These are phyloP conservation scores for Nemotelus nigrinus DNA, from an alignment of 2,888 invertebrate genomes.

Conservation along the genomic window DNA sequence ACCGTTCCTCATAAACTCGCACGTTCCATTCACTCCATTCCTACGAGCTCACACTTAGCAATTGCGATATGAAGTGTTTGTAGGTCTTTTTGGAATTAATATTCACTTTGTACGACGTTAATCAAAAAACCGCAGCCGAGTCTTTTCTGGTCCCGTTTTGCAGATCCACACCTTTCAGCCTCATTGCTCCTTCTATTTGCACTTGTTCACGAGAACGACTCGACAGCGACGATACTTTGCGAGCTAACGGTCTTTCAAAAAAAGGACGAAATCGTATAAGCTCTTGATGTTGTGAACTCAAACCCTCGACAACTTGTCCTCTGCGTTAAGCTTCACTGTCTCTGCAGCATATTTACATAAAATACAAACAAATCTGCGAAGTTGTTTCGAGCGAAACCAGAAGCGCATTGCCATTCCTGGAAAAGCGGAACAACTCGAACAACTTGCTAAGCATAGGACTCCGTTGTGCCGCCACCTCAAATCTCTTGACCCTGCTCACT, in stretches of 20 bases:
- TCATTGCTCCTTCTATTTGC: constrained; percentile 15
- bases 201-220: background rate
- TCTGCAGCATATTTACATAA: constrained; percentile 18
- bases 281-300: background rate
- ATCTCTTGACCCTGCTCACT: background rate
- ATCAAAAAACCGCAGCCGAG: constrained; percentile 28
- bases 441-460: constrained; percentile 15
- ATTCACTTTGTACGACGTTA: constrained; percentile 33
- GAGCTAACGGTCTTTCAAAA: too few relatives aligned
- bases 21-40: too few relatives aligned
- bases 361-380: constrained; percentile 20
- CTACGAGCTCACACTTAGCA: background rate
- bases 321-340: background rate
- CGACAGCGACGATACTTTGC: too few relatives aligned
- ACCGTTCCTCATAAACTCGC: too few relatives aligned
- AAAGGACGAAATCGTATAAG: background rate
- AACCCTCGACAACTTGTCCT: background rate
- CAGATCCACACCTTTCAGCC: constrained; percentile 17
- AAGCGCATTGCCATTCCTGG: background rate
- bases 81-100: constrained; percentile 26
- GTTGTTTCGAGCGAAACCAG: background rate
- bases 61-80: background rate
- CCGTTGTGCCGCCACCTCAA: background rate
- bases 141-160: background rate
- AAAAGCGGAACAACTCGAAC: constrained; percentile 6